Conservation (phyloP, 2,888 invertebrate species). For the Saturnia pavonia region DNA sequence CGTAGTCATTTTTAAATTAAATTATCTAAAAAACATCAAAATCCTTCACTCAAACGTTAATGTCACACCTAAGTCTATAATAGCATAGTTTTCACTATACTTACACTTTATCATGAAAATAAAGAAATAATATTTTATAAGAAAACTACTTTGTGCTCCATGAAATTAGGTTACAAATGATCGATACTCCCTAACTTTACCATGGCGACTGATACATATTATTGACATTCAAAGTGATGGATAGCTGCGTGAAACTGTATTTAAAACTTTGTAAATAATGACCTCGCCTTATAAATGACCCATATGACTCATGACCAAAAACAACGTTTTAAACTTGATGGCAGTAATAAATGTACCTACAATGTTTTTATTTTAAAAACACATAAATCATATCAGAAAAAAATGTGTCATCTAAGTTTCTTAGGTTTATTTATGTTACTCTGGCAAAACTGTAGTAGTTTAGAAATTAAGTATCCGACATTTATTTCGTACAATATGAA, state of each 20-base stretch:
- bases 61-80: background rate
- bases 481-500: too few species aligned
- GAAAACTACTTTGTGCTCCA: constrained; percentile 41
- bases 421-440: too few species aligned
- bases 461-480: too few species aligned
- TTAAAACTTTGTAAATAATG: constrained; percentile 56
- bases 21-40: background rate
- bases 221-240: constrained; percentile 70
- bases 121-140: constrained; percentile 26
- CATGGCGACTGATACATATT: constrained; percentile 47
- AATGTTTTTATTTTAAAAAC: background rate
- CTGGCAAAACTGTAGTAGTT: too few species aligned
- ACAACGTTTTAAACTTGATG: constrained; percentile 21
- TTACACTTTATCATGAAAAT: constrained; percentile 15
- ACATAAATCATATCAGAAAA: background rate
- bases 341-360: constrained; percentile 19
- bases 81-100: background rate
- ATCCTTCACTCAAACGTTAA: background rate
- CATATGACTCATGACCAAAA: constrained; percentile 31
- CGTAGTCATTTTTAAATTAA: background rate
- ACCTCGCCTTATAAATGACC: constrained; percentile 41
- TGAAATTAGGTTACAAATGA: constrained; percentile 70
- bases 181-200: constrained; percentile 61
- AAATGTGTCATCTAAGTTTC: too few species aligned
- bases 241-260: constrained; percentile 55